Percentiles rank a stretch among this genome's conserved stretches.
phyloP scores from a whole-genome alignment of 1,140 invertebrate genomes.

The Solenopsis fugax region DNA sequence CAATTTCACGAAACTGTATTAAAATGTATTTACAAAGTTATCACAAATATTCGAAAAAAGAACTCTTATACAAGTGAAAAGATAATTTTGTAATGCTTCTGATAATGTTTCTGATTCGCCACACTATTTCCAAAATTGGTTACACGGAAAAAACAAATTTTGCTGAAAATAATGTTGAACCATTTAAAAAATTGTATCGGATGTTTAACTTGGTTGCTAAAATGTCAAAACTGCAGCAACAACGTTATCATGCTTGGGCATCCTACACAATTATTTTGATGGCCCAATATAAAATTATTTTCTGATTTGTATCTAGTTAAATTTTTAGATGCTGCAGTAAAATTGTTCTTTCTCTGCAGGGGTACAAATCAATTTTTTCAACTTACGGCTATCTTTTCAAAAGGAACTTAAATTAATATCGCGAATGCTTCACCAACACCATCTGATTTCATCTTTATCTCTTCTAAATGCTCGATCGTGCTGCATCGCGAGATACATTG shows the following conservation, averaged over 20 bases:
- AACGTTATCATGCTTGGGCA: too few relatives aligned
- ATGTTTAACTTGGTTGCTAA: too few relatives aligned
- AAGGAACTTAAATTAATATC: slow-evolving; percentile 5
- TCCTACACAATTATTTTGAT: too few relatives aligned
- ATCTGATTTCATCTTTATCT: slow-evolving; percentile 1
- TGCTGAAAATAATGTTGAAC: too few relatives aligned
- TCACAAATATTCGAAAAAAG: not conserved
- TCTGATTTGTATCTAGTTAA: too few relatives aligned
- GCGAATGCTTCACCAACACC: not conserved
- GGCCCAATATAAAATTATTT: too few relatives aligned
- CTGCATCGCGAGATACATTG: slow-evolving; percentile 72
- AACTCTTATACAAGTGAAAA: not conserved
- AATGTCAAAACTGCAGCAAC: too few relatives aligned
- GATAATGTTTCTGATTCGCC: not conserved
- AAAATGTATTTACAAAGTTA: slow-evolving; percentile 2
- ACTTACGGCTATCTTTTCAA: not conserved
- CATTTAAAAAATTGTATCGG: too few relatives aligned
- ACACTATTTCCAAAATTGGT: not conserved
- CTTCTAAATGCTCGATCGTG: slow-evolving; percentile 34
- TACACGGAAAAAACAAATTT: too few relatives aligned
- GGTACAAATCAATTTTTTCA: not conserved
- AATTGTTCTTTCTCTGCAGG: not conserved
- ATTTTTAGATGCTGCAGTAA: too few relatives aligned
- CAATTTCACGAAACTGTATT: not conserved
- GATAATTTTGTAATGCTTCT: not conserved